Percentiles rank a stretch among this genome's conserved stretches.
These are phyloP conservation scores for Nylanderia fulva DNA, from an alignment of 1,140 invertebrate species.

Conservation along the genomic window DNA sequence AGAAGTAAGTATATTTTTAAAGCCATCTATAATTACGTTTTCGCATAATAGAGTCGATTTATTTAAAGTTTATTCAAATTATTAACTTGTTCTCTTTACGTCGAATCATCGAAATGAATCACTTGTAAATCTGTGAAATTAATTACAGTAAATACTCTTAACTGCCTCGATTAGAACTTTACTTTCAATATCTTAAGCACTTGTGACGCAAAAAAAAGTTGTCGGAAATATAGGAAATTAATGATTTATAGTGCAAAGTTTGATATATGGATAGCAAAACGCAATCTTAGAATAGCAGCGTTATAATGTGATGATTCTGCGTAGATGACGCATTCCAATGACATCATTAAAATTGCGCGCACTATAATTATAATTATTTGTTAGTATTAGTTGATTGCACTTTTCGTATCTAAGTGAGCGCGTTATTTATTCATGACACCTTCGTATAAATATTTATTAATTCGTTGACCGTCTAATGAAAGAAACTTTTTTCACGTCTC, in stretches of 20 bases:
- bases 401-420: not conserved
- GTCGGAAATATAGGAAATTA: not conserved
- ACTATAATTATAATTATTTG: conserved; percentile 45
- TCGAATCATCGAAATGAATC: not conserved
- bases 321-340: conserved; percentile 37
- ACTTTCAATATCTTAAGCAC: not conserved
- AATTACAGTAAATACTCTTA: not conserved
- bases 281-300: not conserved
- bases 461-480: conserved; percentile 1
- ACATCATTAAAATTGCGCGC: conserved; percentile 48
- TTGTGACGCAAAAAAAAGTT: conserved; percentile 1
- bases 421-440: conserved; percentile 41
- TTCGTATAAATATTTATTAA: conserved; percentile 51
- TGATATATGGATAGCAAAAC: not conserved
- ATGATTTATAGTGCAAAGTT: not conserved
- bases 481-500: conserved; percentile 12
- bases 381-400: conserved; percentile 17
- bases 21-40: not conserved
- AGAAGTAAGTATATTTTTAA: not conserved
- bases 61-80: conserved; percentile 10
- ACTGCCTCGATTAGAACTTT: not conserved
- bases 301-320: conserved; percentile 27
- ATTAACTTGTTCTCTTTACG: not conserved
- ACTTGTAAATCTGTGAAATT: not conserved
- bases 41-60: not conserved